Evolutionary conservation across 1,140 invertebrate species (phyloP).

Genomic region (Leguminivora glycinivorella): DNA sequence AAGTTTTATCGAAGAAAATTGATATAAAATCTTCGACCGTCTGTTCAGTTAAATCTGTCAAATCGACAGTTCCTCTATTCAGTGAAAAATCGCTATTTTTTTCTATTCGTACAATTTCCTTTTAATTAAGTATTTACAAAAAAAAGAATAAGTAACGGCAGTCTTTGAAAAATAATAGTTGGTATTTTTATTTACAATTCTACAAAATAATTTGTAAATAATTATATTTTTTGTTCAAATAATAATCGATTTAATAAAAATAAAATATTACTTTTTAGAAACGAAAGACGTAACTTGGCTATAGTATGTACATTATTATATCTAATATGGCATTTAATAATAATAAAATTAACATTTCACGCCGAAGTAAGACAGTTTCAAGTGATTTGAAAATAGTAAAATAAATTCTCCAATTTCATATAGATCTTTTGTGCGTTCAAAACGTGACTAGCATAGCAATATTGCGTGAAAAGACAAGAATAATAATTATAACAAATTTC

Average conservation of each 20-base stretch:
- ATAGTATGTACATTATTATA: slow-evolving; percentile 64
- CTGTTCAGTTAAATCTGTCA: slow-evolving; percentile 42
- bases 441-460: slow-evolving; percentile 77
- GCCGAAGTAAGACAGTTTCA: slow-evolving; percentile 50
- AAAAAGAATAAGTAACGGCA: slow-evolving; percentile 67
- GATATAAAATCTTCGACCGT: slow-evolving; percentile 38
- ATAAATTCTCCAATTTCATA: slow-evolving; percentile 53
- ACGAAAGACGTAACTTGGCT: slow-evolving; percentile 59
- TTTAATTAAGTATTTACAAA: slow-evolving; percentile 59
- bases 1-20: slow-evolving; percentile 42
- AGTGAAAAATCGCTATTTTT: slow-evolving; percentile 74
- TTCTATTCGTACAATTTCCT: slow-evolving; percentile 44
- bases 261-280: slow-evolving; percentile 54
- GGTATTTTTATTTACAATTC: slow-evolving; percentile 64
- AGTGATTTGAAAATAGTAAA: slow-evolving; percentile 48
- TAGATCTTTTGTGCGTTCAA: slow-evolving; percentile 65
- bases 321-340: slow-evolving; percentile 72
- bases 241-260: slow-evolving; percentile 62
- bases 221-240: slow-evolving; percentile 59
- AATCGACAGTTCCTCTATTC: slow-evolving; percentile 39
- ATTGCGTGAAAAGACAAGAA: slow-evolving; percentile 67
- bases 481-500: slow-evolving; percentile 47
- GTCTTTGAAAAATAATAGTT: slow-evolving; percentile 69
- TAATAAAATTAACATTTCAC: slow-evolving; percentile 61
- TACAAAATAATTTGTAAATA: slow-evolving; percentile 72